Evolutionary conservation across 2,888 invertebrate genomes (phyloP), one percentile per base, ranked within the genome.

Genomic region (Allolobophora icterica): DNA sequence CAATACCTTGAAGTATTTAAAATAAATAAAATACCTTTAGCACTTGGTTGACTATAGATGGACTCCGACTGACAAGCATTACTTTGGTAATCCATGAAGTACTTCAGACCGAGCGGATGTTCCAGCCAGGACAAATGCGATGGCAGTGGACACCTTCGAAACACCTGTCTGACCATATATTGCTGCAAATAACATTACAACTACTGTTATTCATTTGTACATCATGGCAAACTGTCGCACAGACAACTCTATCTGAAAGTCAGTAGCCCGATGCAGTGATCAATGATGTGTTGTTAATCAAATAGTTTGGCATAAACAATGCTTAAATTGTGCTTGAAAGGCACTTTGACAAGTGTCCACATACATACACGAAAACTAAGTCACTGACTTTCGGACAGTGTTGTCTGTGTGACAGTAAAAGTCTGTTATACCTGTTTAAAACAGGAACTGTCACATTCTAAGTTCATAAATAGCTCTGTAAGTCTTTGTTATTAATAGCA

Each of bases 91-190:
- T 97, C 96, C 90, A 97, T 96, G 94, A 98, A 97, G 96, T 98
- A 98, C 91, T 96, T 96, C 93, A 97, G 97, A 0, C 98, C 98
- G 93, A 97, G 97, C 0, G 97, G 96, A 45, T 97, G 97, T 94
- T 97, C 97, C 91, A 97, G 96, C 98, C 98, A 98, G 94, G 97
- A 97, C 91, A 98, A 35, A 38, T 87, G 87, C 17, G 87, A 87
- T 35, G 87, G 87, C 19, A 87, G 17, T 35, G 35, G 87, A 87
- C 35, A 35, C 35, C 34, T 87, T 87, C 34, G 34, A 4, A 35
- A 38, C 87, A 87, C 35, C 87, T 87, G 87, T 24, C 15, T 17
- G 17, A 87, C 38, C 38, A 87, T 24, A 24, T 35, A 34, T 34
- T 87, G 87, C 87, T 87, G 87, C 34, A 87, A 84, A 87, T n/a